Percentiles rank a stretch among this genome's conserved stretches.
These are phyloP conservation scores for Palloptera scutellata DNA, from an alignment of 2,888 invertebrate species.

Conservation along the genomic window DNA sequence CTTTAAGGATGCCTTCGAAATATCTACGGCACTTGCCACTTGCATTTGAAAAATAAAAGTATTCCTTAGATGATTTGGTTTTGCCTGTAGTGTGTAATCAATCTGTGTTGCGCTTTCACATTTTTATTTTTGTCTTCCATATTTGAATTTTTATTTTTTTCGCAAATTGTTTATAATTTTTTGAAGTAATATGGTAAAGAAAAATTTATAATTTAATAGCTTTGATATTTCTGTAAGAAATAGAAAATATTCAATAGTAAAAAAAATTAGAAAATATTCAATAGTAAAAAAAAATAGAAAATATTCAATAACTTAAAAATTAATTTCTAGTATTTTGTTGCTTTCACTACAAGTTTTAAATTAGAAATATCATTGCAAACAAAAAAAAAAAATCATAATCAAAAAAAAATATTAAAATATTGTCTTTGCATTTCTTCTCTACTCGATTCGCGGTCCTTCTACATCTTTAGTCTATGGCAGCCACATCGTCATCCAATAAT, in stretches of 20 bases:
- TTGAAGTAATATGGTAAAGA: background rate
- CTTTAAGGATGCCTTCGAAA: conserved; percentile 35
- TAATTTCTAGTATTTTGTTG: too few relatives aligned
- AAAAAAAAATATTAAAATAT: conserved; percentile 17
- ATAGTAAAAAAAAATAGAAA: background rate
- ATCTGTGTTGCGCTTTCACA: conserved; percentile 16
- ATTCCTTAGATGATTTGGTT: conserved; percentile 12
- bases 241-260: background rate
- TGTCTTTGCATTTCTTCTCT: conserved; percentile 1
- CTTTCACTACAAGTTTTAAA: conserved; percentile 20
- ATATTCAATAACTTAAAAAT: background rate
- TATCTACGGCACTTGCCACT: conserved; percentile 32
- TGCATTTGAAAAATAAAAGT: background rate
- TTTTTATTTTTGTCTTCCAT: conserved; percentile 14
- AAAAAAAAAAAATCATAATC: too few relatives aligned
- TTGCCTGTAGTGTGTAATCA: conserved; percentile 38
- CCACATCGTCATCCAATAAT: conserved; percentile 57
- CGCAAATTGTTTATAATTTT: too few relatives aligned
- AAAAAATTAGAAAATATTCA: background rate
- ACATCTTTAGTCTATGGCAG: conserved; percentile 47
- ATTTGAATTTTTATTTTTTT: too few relatives aligned
- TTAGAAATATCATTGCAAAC: conserved; percentile 13
- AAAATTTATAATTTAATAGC: conserved; percentile 16
- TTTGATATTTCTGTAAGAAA: conserved; percentile 15
- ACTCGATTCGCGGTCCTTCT: background rate